phyloP scores from a whole-genome alignment of 2,888 invertebrate genomes.

The Dicyrtoma fusca region DNA sequence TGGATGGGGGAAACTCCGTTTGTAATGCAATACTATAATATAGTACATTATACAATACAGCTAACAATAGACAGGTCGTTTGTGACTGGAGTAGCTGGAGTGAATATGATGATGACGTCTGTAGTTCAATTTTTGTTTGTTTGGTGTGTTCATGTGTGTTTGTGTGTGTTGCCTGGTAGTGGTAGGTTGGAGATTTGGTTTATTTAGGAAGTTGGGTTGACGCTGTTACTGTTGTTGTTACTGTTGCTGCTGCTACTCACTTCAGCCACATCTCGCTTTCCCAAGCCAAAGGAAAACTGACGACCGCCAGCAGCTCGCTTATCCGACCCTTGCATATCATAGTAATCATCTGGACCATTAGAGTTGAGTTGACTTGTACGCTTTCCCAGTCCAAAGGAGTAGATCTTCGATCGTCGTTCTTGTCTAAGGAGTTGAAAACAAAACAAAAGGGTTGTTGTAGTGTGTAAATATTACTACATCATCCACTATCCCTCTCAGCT shows the following conservation, averaged over 20 bases:
- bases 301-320: conserved; percentile 46
- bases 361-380: conserved; percentile 20
- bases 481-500: background rate
- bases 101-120: background rate
- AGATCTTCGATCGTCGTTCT: conserved; percentile 56
- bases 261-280: conserved; percentile 48
- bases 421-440: conserved; percentile 43
- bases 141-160: background rate
- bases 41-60: too few species aligned
- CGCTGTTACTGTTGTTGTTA: background rate
- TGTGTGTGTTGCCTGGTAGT: background rate
- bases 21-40: too few species aligned
- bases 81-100: background rate
- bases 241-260: background rate
- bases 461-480: too few species aligned
- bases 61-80: too few species aligned
- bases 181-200: background rate
- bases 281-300: conserved; percentile 55
- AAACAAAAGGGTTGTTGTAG: background rate
- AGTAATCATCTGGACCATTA: conserved; percentile 13
- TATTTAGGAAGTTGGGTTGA: background rate
- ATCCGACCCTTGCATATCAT: conserved; percentile 20
- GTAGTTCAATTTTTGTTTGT: background rate
- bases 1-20: too few species aligned
- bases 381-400: conserved; percentile 56